These are phyloP conservation scores for Athetis lepigone DNA, from an alignment of 2,888 invertebrate species.

Conservation along the genomic window DNA sequence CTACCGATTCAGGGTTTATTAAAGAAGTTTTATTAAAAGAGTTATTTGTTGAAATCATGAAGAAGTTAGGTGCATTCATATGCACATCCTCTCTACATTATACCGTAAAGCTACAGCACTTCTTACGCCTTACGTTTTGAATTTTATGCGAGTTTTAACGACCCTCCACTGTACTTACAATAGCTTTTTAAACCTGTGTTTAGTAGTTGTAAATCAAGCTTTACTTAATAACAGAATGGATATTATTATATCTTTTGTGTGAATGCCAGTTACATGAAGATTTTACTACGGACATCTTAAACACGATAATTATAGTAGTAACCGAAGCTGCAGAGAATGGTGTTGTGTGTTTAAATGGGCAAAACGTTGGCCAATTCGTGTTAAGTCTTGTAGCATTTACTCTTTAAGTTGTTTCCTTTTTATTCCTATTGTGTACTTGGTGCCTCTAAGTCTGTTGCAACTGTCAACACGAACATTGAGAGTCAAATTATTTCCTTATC, in stretches of 20 bases:
- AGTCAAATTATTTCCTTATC: too few species aligned
- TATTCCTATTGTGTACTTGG: conserved; percentile 7
- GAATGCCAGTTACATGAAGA: conserved; percentile 23
- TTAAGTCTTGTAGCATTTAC: conserved; percentile 24
- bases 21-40: too few species aligned
- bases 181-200: conserved; percentile 55
- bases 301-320: conserved; percentile 43
- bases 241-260: conserved; percentile 52
- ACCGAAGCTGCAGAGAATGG: conserved; percentile 6
- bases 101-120: background rate
- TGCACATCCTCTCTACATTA: conserved; percentile 1
- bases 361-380: conserved; percentile 34
- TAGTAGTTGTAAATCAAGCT: conserved; percentile 60
- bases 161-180: conserved; percentile 39
- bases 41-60: too few species aligned
- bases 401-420: conserved; percentile 11
- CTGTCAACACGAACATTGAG: too few species aligned
- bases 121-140: conserved; percentile 27
- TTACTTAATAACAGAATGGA: conserved; percentile 48
- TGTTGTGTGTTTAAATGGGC: conserved; percentile 37
- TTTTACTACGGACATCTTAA: conserved; percentile 40
- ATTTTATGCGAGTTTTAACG: conserved; percentile 57
- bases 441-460: background rate
- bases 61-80: too few species aligned
- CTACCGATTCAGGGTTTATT: too few species aligned